Evolutionary conservation across 2,888 invertebrate species (phyloP), one percentile per base, ranked within the genome.

Genomic region (Parasteatoda lunata): DNA sequence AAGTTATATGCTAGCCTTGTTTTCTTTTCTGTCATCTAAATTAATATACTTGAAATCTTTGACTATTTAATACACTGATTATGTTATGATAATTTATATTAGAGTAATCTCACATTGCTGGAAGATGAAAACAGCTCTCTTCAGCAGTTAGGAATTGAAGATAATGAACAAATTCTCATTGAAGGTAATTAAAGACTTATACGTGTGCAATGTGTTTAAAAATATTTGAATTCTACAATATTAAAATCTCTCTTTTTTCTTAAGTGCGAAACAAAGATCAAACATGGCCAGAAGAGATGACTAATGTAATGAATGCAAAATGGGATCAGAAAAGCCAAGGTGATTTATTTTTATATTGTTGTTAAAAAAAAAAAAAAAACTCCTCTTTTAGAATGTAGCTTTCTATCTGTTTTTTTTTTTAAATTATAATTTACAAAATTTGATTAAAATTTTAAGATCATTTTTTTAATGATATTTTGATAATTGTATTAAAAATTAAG

Each of bases 211-310:
- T 15, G 11, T 45, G 30, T 30, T 68, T 15, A 1, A 15, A 11
- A 30, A 30, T 7, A 5, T 15, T 11, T 3, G 0, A 45, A 30
- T 30, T 6, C 15, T 68, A 11, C 68, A 5, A 47, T 6, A 69
- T 47, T 48, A 15, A 68, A 5, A 4, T 15, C 88, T 65, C 83
- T 70, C 64, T 51, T 70, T 15, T 13, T 45, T 69, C 4, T 77
- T 2, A 51, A 92, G 94, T 96, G 68, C 93, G 97, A 71, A 97
- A 97, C 92, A 94, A 95, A 90, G 97, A 97, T 92, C 94, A 97
- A 90, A 97, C 97, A 0, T 98, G 97, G 97, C 97, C 97, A 0
- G 97, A 97, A 92, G 98, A 97, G 92, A 94, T 97, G 91, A 95
- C 95, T 3, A 94, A 94, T 91, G 93, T 93, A 15, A 93, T 92